These are phyloP conservation scores for Cecidostiba fungosa DNA, from an alignment of 2,888 invertebrate genomes.

Conservation along the genomic window DNA sequence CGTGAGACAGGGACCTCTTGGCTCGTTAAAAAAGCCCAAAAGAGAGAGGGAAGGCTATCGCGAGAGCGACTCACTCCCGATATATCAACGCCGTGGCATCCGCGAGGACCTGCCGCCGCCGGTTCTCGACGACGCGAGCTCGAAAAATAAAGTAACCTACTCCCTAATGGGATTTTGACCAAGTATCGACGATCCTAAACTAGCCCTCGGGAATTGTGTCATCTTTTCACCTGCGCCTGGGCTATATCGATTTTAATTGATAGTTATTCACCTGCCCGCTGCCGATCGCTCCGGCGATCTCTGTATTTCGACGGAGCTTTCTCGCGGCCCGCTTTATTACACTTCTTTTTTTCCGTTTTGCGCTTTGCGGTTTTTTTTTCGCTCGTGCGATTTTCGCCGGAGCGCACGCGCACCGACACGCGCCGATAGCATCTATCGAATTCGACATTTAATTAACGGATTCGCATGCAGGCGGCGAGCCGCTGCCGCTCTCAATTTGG, in stretches of 20 bases:
- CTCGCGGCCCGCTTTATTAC: conserved; percentile 13
- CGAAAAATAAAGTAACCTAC: conserved; percentile 44
- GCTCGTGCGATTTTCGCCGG: not conserved
- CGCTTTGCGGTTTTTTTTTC: not conserved
- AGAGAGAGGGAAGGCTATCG: conserved; percentile 51
- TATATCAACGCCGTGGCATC: conserved; percentile 76
- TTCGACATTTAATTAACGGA: conserved; percentile 54
- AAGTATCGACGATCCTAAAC: not conserved
- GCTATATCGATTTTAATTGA: conserved; percentile 53
- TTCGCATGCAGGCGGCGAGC: conserved; percentile 26
- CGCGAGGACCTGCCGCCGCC: conserved; percentile 73
- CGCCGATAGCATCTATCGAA: conserved; percentile 49
- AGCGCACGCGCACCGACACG: too few species aligned
- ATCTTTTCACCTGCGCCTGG: conserved; percentile 29
- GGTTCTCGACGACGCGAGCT: conserved; percentile 44
- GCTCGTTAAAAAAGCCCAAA: conserved; percentile 69
- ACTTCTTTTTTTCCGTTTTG: conserved; percentile 1
- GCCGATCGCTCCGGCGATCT: conserved; percentile 31
- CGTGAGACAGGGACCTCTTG: conserved; percentile 55
- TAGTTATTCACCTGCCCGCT: conserved; percentile 34
- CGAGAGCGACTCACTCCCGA: conserved; percentile 71
- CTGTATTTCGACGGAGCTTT: conserved; percentile 2
- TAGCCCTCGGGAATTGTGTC: conserved; percentile 36
- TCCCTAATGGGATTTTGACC: conserved; percentile 77
- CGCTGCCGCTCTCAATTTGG: conserved; percentile 18